phyloP scores from a whole-genome alignment of 2,797 vertebrate genomes.

The Myotis myotis region DNA sequence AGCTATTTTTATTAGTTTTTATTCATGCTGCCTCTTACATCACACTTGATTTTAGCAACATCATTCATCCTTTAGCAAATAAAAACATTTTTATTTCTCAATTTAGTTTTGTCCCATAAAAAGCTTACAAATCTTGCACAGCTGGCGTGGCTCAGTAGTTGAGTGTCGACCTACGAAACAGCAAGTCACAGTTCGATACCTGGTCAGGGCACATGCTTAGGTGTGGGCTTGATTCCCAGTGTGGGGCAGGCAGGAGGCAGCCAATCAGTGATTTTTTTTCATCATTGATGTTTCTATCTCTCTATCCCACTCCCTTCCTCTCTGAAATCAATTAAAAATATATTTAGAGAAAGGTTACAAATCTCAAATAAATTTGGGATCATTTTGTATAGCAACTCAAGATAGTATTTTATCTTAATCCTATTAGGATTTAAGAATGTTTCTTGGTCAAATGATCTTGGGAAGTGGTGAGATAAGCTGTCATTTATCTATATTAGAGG shows the following conservation, averaged over 20 bases:
- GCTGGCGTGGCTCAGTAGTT: too few relatives aligned
- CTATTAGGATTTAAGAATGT: neutral
- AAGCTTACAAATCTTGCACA: neutral
- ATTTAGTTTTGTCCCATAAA: slow-evolving; percentile 14
- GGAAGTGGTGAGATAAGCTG: neutral
- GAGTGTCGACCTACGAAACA: too few relatives aligned
- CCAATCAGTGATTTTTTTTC: too few relatives aligned
- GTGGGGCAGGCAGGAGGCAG: too few relatives aligned
- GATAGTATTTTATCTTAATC: neutral
- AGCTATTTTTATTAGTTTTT: neutral
- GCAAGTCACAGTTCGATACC: too few relatives aligned
- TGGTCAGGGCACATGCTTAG: too few relatives aligned
- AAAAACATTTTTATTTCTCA: neutral
- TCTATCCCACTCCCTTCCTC: too few relatives aligned
- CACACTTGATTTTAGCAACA: neutral
- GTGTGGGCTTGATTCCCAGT: too few relatives aligned
- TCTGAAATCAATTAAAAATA: too few relatives aligned
- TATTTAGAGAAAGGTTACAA: neutral
- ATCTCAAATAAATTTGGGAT: neutral
- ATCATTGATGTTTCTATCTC: too few relatives aligned
- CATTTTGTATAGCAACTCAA: neutral
- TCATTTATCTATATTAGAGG: neutral
- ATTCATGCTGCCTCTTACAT: neutral
- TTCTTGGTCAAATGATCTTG: neutral
- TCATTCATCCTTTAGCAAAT: neutral